Evolutionary conservation across 2,797 vertebrate genomes (phyloP), one percentile per base, ranked within the genome.

Genomic region (Psittacula derbiana): DNA sequence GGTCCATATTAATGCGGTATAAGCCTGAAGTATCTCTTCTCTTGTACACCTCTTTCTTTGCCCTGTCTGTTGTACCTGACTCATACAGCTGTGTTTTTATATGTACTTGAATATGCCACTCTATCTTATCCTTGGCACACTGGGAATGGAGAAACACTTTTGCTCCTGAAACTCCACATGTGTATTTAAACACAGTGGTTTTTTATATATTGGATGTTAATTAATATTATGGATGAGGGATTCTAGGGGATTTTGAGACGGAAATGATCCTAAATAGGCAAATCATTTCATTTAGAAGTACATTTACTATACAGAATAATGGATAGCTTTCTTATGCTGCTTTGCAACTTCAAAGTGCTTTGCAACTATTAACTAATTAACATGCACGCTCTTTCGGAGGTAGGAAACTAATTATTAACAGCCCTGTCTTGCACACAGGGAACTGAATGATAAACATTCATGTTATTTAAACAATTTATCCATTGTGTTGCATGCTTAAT

Each of bases 291-390:
- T 78, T 92, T 87, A 65, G 72, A 85, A 92, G 52, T 78, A 31
- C 72, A 62, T 94, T 92, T 78, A 38, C 65, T 71, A 18, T 71
- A 93, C 78, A 66, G 82, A 80, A 87, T 93, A 95, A 87, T 49
- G 79, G 88, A 53, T 62, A 87, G 72, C 71, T 94, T 95, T 93
- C 79, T 92, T 93, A 80, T 83, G 79, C 67, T 74, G 57, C 71
- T 95, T 93, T 95, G 79, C 75, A 95, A 47, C 92, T 95, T 97
- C 93, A 92, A 86, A 96, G 92, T 93, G 81, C 88, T 96, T 94
- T 92, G 72, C 57, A 92, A 93, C 72, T 92, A 86, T 85, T 95
- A 91, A 92, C 91, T 97, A 95, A 96, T 96, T 97, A 94, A 93
- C 88, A 95, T 52, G 57, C 13, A 0, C 78, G 92, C 65, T 91